phyloP scores from a whole-genome alignment of 2,888 invertebrate species.

The Ophion slaviceki region DNA sequence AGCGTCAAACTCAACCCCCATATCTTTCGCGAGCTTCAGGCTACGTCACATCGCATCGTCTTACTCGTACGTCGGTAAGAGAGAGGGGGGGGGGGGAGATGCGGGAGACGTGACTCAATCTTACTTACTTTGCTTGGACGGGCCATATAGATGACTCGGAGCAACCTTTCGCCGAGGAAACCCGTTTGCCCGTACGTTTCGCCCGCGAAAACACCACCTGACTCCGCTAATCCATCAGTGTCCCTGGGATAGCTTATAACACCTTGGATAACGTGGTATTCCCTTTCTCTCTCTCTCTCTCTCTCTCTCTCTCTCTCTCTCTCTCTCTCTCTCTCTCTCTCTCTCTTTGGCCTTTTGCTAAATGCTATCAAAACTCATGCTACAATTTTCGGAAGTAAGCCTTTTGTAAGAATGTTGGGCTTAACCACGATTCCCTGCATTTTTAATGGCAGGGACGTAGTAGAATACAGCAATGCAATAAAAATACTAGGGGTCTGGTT shows the following conservation, averaged over 20 bases:
- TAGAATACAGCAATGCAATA: too few relatives aligned
- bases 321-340: not conserved
- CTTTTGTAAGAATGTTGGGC: too few relatives aligned
- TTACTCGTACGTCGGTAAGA: constrained; percentile 33
- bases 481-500: too few relatives aligned
- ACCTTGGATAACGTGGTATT: constrained; percentile 26
- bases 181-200: constrained; percentile 29
- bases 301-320: not conserved
- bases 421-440: too few relatives aligned
- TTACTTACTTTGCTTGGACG: constrained; percentile 66
- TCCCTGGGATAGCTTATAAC: constrained; percentile 60
- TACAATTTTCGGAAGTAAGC: too few relatives aligned
- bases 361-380: too few relatives aligned
- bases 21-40: not conserved
- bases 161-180: constrained; percentile 58
- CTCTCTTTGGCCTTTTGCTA: too few relatives aligned
- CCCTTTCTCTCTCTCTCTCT: not conserved
- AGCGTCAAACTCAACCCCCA: constrained; percentile 47
- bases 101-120: constrained; percentile 70
- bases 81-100: constrained; percentile 46
- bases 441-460: too few relatives aligned
- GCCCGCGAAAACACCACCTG: constrained; percentile 63
- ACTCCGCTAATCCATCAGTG: constrained; percentile 71
- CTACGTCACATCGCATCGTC: constrained; percentile 33
- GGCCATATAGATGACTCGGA: constrained; percentile 25